phyloP scores from a whole-genome alignment of 2,113 vertebrate genomes.

The Epinephelus lanceolatus region DNA sequence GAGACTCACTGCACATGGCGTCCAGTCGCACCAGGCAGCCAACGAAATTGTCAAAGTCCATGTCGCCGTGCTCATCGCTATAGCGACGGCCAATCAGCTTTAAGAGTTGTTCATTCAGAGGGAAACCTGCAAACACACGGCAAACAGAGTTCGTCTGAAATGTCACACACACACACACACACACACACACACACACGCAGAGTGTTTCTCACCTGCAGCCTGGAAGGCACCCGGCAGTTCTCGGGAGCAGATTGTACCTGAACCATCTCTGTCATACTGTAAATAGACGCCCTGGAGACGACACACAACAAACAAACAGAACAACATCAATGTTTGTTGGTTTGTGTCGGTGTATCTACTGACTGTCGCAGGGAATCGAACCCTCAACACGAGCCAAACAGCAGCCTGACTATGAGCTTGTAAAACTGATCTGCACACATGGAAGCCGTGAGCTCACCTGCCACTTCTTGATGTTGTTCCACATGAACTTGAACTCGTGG shows the following conservation, averaged over 20 bases:
- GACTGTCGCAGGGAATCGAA: background rate
- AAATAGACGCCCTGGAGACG: constrained; percentile 80
- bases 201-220: constrained; percentile 84
- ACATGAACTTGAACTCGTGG: constrained; percentile 95
- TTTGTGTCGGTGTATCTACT: background rate
- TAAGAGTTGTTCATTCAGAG: constrained; percentile 87
- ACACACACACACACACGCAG: background rate
- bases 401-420: background rate
- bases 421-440: too few species aligned
- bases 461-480: constrained; percentile 96
- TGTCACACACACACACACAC: background rate
- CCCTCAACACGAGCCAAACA: background rate
- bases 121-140: constrained; percentile 86
- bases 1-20: constrained; percentile 92
- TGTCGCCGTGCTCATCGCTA: constrained; percentile 81
- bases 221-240: constrained; percentile 85
- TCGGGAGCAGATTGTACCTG: constrained; percentile 78
- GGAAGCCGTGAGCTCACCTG: constrained; percentile 82
- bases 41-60: constrained; percentile 96
- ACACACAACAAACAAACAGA: background rate
- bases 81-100: constrained; percentile 88
- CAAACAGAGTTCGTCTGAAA: background rate
- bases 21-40: constrained; percentile 94
- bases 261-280: constrained; percentile 50
- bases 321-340: too few species aligned